A percentile compares a stretch with the other conserved stretches of the same genome.
Evolutionary conservation across 2,113 vertebrate genomes (phyloP).

Genomic region (Nothoprocta perdicaria): DNA sequence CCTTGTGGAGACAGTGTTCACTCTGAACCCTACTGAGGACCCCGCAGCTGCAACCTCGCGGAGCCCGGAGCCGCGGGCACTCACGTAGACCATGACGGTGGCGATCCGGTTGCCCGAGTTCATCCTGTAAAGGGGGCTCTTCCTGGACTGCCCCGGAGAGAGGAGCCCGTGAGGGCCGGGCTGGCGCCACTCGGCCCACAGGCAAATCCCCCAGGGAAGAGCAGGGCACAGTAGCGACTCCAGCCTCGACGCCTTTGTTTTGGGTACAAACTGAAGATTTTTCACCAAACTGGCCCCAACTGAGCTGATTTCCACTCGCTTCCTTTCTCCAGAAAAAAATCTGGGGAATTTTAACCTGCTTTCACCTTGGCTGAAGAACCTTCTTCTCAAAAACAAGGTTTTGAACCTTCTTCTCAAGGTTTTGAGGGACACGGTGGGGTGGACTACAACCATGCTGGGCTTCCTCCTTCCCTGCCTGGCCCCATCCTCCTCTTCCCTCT

Average conservation of each 20-base stretch:
- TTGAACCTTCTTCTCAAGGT: background rate
- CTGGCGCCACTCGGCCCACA: rapidly evolving
- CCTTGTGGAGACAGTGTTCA: background rate
- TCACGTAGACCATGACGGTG: conserved; percentile 95
- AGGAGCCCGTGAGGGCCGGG: background rate
- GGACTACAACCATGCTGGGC: background rate
- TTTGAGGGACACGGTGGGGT: background rate
- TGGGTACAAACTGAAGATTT: background rate
- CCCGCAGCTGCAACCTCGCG: rapidly evolving
- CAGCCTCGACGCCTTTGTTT: too few species aligned
- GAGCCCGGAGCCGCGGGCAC: conserved; percentile 28
- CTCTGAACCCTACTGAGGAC: background rate
- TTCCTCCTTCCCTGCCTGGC: background rate
- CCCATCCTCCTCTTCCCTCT: background rate
- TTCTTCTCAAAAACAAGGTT: background rate
- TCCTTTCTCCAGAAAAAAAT: background rate
- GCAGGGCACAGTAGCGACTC: too few species aligned
- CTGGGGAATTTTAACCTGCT: background rate
- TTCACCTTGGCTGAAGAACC: background rate
- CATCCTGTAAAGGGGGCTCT: conserved; percentile 90
- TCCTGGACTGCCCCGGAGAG: conserved; percentile 80
- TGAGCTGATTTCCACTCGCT: background rate
- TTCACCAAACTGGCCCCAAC: too few species aligned
- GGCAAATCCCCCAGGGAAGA: background rate
- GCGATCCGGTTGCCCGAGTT: conserved; percentile 94